Evolutionary conservation across 2,113 vertebrate species (phyloP).

Genomic region (Microcebus murinus): DNA sequence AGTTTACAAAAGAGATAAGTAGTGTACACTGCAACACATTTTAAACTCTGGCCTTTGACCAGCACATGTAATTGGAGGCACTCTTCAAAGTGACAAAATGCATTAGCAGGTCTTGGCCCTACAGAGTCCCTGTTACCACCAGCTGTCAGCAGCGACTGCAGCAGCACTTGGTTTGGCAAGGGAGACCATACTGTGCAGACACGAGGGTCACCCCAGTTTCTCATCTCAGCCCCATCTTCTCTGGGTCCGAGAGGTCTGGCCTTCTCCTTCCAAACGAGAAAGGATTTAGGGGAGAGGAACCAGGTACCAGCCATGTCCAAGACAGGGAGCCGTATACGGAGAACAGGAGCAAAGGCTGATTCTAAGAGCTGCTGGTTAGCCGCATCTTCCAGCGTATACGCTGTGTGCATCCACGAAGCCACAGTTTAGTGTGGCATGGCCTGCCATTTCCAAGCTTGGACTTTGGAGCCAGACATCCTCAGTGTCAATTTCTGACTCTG

Average conservation of each 20-base stretch:
- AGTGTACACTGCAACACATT: not conserved
- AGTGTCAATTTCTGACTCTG: not conserved
- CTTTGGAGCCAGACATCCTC: not conserved
- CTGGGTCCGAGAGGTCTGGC: not conserved
- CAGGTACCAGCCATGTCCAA: not conserved
- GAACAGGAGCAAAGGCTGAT: not conserved
- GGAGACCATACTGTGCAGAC: not conserved
- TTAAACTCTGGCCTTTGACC: constrained; percentile 52
- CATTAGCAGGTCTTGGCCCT: constrained; percentile 65
- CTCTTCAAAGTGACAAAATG: constrained; percentile 69
- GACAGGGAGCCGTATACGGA: not conserved
- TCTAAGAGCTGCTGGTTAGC: fast-evolving
- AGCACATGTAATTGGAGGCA: constrained; percentile 51
- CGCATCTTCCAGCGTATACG: too few relatives aligned
- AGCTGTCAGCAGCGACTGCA: not conserved
- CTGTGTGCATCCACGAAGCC: fast-evolving
- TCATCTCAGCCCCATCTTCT: not conserved
- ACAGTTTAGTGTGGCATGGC: not conserved
- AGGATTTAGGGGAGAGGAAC: not conserved
- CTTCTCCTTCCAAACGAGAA: not conserved
- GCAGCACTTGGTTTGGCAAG: not conserved
- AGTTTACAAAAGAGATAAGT: constrained; percentile 60
- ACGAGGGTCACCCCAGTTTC: not conserved
- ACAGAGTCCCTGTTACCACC: not conserved
- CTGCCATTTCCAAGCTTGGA: not conserved